Evolutionary conservation across 2,113 vertebrate genomes (phyloP), one percentile per base, ranked within the genome.

Genomic region (Cyanocitta stelleri): DNA sequence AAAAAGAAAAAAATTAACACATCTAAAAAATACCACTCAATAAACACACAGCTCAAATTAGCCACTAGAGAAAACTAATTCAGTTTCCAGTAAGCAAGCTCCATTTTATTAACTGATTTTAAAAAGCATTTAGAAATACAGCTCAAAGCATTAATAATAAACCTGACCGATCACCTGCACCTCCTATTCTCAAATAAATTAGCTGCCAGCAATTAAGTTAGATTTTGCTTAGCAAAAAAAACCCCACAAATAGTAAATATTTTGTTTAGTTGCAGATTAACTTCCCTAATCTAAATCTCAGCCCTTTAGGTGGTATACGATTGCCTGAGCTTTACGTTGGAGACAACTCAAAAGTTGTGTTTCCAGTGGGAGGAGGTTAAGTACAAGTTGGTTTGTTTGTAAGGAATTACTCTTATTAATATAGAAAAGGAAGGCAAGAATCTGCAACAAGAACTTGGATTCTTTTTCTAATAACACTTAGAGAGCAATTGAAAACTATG

Each of bases 21-120:
- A 69, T 89, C 74, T 74, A 72, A 89, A 94, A 93, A 91, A 67
- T 61, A 88, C 18, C 83, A 81, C 52, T 78, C 76, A 79, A 81
- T 83, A 96, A 93, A 87, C 35, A 61, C 18, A 69, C 8, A 10
- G 72, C 87, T 80, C 71, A 69, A 94, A 93, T 91, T 72, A 91
- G 54, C 66, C 71, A 63, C 85, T 39, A 48, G 23, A 95, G 90
- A 89, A 91, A 94, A 75, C n/a, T 46, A 89, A 82, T 68, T 55
- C 64, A 19, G 58, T 68, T 90, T 91, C 54, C 46, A 94, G 75
- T 51, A 86, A 83, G 41, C 49, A 85, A 80, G 59, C 13, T 83
- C 37, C 39, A 80, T 79, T 96, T 89, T 72, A 91, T 68, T 83
- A 93, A 89, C 37, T 33, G 54, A 62, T 68, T 77, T 26, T 0